These are phyloP conservation scores for Amitus sp. DNA, from an alignment of 2,888 invertebrate genomes.

Conservation along the genomic window DNA sequence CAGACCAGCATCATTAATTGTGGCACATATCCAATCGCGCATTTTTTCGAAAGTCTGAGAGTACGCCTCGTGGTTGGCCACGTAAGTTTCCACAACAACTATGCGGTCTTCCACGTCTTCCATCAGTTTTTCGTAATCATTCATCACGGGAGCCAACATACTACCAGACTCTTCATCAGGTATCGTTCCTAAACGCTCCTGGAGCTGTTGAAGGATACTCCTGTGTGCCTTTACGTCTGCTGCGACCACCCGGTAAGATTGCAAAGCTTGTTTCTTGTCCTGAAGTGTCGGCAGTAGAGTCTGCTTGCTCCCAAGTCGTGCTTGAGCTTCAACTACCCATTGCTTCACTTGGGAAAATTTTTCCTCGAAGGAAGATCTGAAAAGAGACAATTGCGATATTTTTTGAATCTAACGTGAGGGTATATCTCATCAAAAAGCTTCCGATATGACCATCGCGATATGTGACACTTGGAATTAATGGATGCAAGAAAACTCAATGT, in stretches of 20 bases:
- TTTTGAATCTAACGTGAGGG: too few relatives aligned
- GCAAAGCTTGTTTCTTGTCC: conserved; percentile 89
- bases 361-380: conserved; percentile 87
- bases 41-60: conserved; percentile 84
- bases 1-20: conserved; percentile 79
- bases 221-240: conserved; percentile 90
- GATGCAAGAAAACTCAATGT: too few relatives aligned
- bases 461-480: too few relatives aligned
- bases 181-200: conserved; percentile 82
- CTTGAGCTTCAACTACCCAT: conserved; percentile 85
- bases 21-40: conserved; percentile 82
- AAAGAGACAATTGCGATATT: too few relatives aligned
- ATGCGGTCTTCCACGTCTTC: conserved; percentile 77
- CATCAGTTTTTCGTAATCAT: conserved; percentile 76
- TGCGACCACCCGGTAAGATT: conserved; percentile 80
- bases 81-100: conserved; percentile 75
- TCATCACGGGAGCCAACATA: conserved; percentile 78
- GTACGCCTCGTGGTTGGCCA: conserved; percentile 84
- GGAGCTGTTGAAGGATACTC: conserved; percentile 83
- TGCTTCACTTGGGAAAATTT: conserved; percentile 77
- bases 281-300: conserved; percentile 82
- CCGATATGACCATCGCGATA: too few relatives aligned
- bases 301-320: conserved; percentile 76
- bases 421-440: too few relatives aligned
- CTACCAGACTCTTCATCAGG: conserved; percentile 83